Evolutionary conservation across 2,888 invertebrate genomes (phyloP), one percentile per base, ranked within the genome.

Genomic region (Macaria liturata): DNA sequence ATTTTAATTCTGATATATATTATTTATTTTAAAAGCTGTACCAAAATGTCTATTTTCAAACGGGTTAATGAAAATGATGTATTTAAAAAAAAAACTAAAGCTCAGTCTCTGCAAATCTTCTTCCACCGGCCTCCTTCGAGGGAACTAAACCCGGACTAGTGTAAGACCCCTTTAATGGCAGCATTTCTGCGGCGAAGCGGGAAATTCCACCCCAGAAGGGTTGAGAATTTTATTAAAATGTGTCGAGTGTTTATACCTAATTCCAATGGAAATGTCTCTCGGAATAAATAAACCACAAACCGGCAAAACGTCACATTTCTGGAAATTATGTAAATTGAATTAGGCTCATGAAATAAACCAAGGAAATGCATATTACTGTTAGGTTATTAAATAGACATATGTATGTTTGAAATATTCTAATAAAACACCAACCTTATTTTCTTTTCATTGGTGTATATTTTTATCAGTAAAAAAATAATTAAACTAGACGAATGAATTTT

Each of bases 141-240:
- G 83, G 78, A 85, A 84, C 83, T 84, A 83, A 81, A 77, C 76
- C 76, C 73, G 82, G 78, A 79, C 82, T 80, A 83, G 83, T 76
- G 87, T 90, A 89, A 91, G 87, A 85, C 88, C 88, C 84, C 77
- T 88, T 68, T 90, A 88, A 90, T 86, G 80, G 82, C 76, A 64
- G 70, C 78, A 80, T 84, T 82, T 83, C 83, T 84, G 84, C 75
- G 84, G 84, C 80, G 65, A 66, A 59, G 61, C 61, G 75, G 75
- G 80, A 81, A 81, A 79, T 82, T 81, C 74, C 72, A 66, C 72
- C 69, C 71, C 74, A 70, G 67, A 86, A 84, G 87, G 86, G 87
- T 87, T 85, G 71, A 67, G 75, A 75, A 74, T 76, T 78, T 77
- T 78, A 78, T 73, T 78, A 70, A 72, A 76, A 77, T 74, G 69